Evolutionary conservation across 2,113 vertebrate genomes (phyloP), one percentile per base, ranked within the genome.

Genomic region (Aegotheles bennettii): DNA sequence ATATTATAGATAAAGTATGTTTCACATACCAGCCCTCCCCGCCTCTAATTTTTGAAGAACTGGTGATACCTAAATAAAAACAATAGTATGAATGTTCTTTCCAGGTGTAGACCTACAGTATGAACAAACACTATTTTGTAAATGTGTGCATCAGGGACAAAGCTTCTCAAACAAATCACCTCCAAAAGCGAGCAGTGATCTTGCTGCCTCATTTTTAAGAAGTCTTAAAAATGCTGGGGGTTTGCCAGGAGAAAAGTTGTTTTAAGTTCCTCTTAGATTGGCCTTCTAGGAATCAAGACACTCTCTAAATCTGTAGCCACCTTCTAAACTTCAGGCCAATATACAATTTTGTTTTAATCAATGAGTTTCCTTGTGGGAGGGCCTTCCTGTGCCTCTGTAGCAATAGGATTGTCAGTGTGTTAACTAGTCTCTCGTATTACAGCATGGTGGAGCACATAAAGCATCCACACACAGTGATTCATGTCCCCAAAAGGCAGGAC

Each of bases 371-470:
- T 38, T 61, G 15, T 16, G 35, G 16, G 26, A 84, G 15, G 69
- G 12, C 5, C 8, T 82, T 89, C 45, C 17, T 10, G 14, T 74
- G 45, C 61, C 36, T 77, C 73, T 61, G 57, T 29, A 87, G 35
- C 26, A 77, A 43, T 54, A 45, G 47, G 42, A n/a, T 50, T 60
- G 48, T 31, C 36, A 29, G 13, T 0, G 0, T 70, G 14, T 70
- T 80, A 61, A 38, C 10, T 40, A 9, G 38, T 33, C 7, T 65
- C 26, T 82, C 13, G 1, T 28, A 54, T 36, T 43, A 63, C 53
- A 43, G 10, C 1, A 2, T 24, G n/a, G 16, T 0, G 0, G 38
- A 79, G 36, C 5, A 47, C 15, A 1, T 17, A 25, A 17, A 47
- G 23, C 47, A 59, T 15, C 0, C 1, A n/a, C 50, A 16, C 24